Conservation (phyloP, 2,888 invertebrate genomes). For the Sinentomon sp. region DNA sequence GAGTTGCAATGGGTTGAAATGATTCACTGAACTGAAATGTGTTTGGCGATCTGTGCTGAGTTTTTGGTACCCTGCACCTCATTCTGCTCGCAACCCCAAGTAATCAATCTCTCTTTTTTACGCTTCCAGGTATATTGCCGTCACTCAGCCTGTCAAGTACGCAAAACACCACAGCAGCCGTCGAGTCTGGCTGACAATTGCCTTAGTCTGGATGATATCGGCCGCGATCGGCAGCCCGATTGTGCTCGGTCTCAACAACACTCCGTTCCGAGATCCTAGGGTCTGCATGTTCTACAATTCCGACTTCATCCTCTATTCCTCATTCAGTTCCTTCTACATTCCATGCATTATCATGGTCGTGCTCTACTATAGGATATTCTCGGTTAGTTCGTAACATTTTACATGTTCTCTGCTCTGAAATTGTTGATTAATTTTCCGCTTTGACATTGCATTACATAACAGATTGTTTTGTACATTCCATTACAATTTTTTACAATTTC, state of each 20-base stretch:
- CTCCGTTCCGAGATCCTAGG: slow-evolving; percentile 50
- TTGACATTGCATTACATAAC: no score
- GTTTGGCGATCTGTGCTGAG: no score
- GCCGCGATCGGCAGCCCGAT: slow-evolving; percentile 88
- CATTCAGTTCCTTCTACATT: slow-evolving; percentile 92
- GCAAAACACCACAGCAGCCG: slow-evolving; percentile 91
- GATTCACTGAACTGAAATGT: no score
- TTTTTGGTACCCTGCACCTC: no score
- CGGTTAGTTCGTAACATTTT: slow-evolving; percentile 41
- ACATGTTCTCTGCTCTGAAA: no score
- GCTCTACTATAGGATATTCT: slow-evolving; percentile 89
- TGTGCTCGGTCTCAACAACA: slow-evolving; percentile 80
- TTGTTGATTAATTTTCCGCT: no score
- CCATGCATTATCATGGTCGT: slow-evolving; percentile 96
- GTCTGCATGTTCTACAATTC: slow-evolving; percentile 91
- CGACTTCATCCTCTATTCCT: slow-evolving; percentile 92
- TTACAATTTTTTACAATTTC: no score
- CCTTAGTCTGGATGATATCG: slow-evolving; percentile 82
- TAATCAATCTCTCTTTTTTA: no score
- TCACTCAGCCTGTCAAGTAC: slow-evolving; percentile 95
- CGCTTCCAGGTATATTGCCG: slow-evolving; percentile 74
- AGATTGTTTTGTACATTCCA: no score
- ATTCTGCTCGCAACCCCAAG: no score
- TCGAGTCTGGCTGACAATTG: slow-evolving; percentile 79
- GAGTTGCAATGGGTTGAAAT: no score